Conservation (phyloP, 2,113 vertebrate genomes). For the Pterocles orientalis region DNA sequence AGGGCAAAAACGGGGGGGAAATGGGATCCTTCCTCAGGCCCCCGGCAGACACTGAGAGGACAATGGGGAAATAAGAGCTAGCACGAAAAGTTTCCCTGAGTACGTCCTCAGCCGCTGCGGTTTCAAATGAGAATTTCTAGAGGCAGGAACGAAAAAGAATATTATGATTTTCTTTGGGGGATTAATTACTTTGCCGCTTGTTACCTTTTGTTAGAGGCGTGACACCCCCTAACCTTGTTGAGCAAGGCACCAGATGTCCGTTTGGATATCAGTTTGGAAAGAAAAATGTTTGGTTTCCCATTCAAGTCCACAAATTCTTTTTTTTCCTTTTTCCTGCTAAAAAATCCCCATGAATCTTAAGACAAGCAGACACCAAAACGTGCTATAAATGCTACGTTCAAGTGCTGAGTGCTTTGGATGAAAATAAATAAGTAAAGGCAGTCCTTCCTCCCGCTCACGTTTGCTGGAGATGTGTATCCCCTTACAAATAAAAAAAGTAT, state of each 20-base stretch:
- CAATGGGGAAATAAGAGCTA: conserved; percentile 29
- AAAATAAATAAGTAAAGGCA: conserved; percentile 18
- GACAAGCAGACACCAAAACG: not conserved
- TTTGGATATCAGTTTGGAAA: conserved; percentile 14
- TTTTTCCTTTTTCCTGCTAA: not conserved
- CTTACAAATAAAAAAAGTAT: conserved; percentile 75
- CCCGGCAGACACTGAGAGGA: not conserved
- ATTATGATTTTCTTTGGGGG: conserved; percentile 40
- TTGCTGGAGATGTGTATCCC: conserved; percentile 75
- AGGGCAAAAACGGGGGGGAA: conserved; percentile 39
- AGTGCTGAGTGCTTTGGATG: not conserved
- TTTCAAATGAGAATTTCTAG: conserved; percentile 56
- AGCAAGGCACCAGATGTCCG: conserved; percentile 2
- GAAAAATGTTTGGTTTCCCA: not conserved
- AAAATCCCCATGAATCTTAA: not conserved
- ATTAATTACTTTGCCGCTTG: conserved; percentile 30
- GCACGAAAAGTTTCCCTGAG: conserved; percentile 25
- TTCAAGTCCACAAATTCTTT: not conserved
- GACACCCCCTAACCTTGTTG: not conserved
- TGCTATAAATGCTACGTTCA: not conserved
- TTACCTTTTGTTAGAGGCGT: conserved; percentile 44
- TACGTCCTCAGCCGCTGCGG: not conserved
- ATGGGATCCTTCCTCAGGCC: conserved; percentile 37
- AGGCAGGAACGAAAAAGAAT: conserved; percentile 32
- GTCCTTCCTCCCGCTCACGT: not conserved